Evolutionary conservation across 2,113 vertebrate genomes (phyloP).

Genomic region (Micromys minutus): DNA sequence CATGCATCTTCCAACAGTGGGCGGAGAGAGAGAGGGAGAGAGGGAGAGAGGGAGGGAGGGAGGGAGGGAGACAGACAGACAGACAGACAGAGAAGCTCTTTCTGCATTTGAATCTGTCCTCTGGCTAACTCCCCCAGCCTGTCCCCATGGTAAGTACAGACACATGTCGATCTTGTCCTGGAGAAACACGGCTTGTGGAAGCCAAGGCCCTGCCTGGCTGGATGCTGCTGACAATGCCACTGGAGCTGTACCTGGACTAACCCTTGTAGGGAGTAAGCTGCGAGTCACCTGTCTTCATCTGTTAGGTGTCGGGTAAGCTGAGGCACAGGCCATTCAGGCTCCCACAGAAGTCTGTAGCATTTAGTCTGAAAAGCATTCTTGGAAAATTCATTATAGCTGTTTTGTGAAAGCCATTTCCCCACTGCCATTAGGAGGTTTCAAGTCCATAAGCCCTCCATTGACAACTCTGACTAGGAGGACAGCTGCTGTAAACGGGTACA

Average conservation of each 20-base stretch:
- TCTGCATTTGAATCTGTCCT: not conserved
- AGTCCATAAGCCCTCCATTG: not conserved
- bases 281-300: not conserved
- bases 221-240: not conserved
- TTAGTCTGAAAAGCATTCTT: not conserved
- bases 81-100: too few species aligned
- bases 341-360: too few species aligned
- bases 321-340: not conserved
- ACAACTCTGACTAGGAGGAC: not conserved
- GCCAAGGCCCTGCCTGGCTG: not conserved
- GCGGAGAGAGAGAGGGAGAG: too few species aligned
- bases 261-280: not conserved
- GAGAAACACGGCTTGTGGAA: not conserved
- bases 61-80: too few species aligned
- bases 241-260: not conserved
- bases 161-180: not conserved
- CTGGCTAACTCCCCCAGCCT: not conserved
- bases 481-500: not conserved
- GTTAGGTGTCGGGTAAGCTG: not conserved
- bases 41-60: too few species aligned
- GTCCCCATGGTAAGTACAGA: not conserved
- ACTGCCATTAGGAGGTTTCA: not conserved
- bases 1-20: not conserved
- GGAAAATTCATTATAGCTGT: not conserved
- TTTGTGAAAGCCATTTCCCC: not conserved